Evolutionary conservation across 2,797 vertebrate species (phyloP).

Genomic region (Halcyon smyrnensis): DNA sequence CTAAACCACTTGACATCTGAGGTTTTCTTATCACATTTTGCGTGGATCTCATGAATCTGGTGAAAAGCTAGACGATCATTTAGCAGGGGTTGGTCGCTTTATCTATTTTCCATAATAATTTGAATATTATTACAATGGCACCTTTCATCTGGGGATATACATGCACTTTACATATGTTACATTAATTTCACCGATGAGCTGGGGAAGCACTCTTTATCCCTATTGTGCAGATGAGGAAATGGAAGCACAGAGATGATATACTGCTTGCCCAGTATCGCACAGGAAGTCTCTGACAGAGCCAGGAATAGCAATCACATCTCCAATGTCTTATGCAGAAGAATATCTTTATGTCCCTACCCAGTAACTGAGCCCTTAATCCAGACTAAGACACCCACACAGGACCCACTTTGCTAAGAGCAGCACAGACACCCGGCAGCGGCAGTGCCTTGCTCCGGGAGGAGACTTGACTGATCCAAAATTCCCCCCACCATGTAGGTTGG

Average conservation of each 20-base stretch:
- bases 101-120: conserved; percentile 73
- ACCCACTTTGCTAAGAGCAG: conserved; percentile 1
- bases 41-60: conserved; percentile 68
- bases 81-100: conserved; percentile 66
- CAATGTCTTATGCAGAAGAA: conserved; percentile 67
- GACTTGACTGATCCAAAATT: background rate
- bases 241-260: conserved; percentile 54
- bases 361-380: conserved; percentile 66
- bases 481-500: background rate
- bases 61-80: conserved; percentile 62
- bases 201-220: conserved; percentile 70
- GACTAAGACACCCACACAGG: conserved; percentile 59
- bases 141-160: conserved; percentile 73
- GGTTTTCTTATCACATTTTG: conserved; percentile 65
- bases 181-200: conserved; percentile 69
- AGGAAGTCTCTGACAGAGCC: conserved; percentile 69
- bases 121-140: conserved; percentile 75
- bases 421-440: background rate
- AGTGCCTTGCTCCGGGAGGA: background rate
- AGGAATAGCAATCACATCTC: conserved; percentile 68
- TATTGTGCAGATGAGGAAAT: conserved; percentile 69
- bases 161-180: conserved; percentile 73
- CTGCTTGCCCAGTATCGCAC: conserved; percentile 48
- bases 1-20: conserved; percentile 71
- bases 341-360: conserved; percentile 55